A percentile compares a stretch with the other conserved stretches of the same genome.
These are phyloP conservation scores for Drosophila mauritiana DNA, from an alignment of 1,140 invertebrate species.

Conservation along the genomic window DNA sequence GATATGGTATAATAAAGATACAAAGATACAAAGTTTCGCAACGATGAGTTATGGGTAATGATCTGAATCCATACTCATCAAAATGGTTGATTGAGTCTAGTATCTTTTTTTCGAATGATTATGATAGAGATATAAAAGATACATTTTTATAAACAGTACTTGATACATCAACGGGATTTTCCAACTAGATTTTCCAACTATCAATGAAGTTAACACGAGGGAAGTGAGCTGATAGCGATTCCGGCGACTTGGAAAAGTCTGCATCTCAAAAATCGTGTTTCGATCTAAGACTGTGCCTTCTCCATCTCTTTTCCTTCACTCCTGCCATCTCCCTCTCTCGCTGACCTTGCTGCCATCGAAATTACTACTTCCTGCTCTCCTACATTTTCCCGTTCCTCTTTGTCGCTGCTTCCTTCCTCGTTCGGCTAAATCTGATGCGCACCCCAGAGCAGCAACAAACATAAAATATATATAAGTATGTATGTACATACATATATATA, in stretches of 20 bases:
- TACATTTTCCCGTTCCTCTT: constrained; percentile 17
- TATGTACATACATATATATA: constrained; percentile 21
- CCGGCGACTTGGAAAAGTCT: not conserved
- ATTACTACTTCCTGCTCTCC: constrained; percentile 6
- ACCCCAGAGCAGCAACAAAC: constrained; percentile 39
- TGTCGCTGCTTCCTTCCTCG: constrained; percentile 15
- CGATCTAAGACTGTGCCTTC: not conserved
- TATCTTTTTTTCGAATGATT: too few species aligned
- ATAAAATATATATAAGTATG: not conserved
- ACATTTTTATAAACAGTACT: too few species aligned
- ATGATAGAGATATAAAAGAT: too few species aligned
- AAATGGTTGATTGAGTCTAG: too few species aligned
- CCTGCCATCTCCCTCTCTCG: not conserved
- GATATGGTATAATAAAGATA: too few species aligned
- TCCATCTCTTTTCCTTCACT: not conserved
- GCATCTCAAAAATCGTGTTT: not conserved
- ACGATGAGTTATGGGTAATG: too few species aligned
- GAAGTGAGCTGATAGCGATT: not conserved
- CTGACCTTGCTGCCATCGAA: constrained; percentile 5
- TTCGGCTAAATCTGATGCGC: constrained; percentile 58
- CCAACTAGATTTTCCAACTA: constrained; percentile 2
- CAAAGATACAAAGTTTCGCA: too few species aligned
- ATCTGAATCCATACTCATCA: too few species aligned
- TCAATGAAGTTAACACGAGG: too few species aligned
- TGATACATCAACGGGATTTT: not conserved